Evolutionary conservation across 2,888 invertebrate genomes (phyloP).

Genomic region (Malachius bipustulatus): DNA sequence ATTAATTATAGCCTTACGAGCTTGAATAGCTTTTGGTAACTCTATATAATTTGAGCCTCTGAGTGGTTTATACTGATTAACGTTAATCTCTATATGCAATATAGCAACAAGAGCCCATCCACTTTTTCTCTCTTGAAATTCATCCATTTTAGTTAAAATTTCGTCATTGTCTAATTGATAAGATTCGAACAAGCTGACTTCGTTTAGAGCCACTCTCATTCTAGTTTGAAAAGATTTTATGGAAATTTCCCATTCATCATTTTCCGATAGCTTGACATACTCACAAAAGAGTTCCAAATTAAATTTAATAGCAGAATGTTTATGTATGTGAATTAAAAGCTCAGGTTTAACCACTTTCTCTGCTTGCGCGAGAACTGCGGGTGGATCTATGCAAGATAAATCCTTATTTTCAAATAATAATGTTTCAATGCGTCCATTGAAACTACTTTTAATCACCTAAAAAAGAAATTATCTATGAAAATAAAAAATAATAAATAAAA

Average conservation of each 20-base stretch:
- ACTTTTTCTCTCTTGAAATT: conserved; percentile 22
- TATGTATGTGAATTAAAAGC: neutral
- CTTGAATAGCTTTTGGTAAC: conserved; percentile 15
- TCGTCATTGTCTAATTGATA: neutral
- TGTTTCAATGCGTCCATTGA: conserved; percentile 1
- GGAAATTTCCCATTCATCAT: conserved; percentile 2
- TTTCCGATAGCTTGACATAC: neutral
- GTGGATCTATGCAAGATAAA: neutral
- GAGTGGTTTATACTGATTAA: conserved; percentile 19
- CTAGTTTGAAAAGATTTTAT: neutral
- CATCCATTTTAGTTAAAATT: conserved; percentile 15
- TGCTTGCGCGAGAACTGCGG: neutral
- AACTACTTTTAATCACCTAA: neutral
- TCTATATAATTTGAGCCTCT: conserved; percentile 16
- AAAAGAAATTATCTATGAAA: neutral
- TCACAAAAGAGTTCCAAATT: neutral
- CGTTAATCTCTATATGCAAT: conserved; percentile 16
- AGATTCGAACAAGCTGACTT: neutral
- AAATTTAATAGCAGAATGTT: conserved; percentile 1
- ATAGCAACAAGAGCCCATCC: conserved; percentile 20
- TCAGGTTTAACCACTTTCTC: neutral
- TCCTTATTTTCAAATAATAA: neutral
- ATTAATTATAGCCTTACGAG: conserved; percentile 20
- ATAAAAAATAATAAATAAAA: neutral
- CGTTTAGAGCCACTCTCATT: neutral